Evolutionary conservation across 2,888 invertebrate species (phyloP).

Genomic region (Troides oblongomaculatus): DNA sequence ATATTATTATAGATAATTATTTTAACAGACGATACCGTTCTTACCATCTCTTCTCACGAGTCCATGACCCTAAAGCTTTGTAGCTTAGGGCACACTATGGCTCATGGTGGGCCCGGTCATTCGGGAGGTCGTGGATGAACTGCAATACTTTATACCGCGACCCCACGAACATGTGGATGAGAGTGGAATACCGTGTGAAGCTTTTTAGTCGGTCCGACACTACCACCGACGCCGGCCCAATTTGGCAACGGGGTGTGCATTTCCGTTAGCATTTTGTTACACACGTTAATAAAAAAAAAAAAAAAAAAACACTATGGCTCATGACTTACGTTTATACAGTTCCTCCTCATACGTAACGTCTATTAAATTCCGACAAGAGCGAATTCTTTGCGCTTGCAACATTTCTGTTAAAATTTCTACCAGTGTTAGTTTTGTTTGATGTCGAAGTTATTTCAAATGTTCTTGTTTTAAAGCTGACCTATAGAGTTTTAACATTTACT

Average conservation of each 20-base stretch:
- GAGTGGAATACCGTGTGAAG: too few relatives aligned
- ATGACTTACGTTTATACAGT: neutral
- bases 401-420: neutral
- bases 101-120: neutral
- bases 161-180: too few relatives aligned
- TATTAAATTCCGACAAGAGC: conserved; percentile 5
- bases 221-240: too few relatives aligned
- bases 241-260: too few relatives aligned
- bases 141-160: too few relatives aligned
- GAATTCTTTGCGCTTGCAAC: neutral
- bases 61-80: conserved; percentile 13
- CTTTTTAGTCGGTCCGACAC: too few relatives aligned
- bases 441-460: neutral
- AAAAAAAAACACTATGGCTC: neutral
- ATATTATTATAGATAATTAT: conserved; percentile 61
- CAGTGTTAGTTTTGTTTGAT: neutral
- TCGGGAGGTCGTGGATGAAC: too few relatives aligned
- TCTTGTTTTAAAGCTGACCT: neutral
- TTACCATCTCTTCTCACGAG: conserved; percentile 26
- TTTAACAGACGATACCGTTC: conserved; percentile 54
- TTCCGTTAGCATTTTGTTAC: too few relatives aligned
- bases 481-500: neutral
- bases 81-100: neutral
- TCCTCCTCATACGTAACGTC: conserved; percentile 4
- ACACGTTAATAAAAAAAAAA: too few relatives aligned